Base-by-base conservation (phyloP, 2,888 invertebrate genomes). In the Pseudococcus longispinus region DNA sequence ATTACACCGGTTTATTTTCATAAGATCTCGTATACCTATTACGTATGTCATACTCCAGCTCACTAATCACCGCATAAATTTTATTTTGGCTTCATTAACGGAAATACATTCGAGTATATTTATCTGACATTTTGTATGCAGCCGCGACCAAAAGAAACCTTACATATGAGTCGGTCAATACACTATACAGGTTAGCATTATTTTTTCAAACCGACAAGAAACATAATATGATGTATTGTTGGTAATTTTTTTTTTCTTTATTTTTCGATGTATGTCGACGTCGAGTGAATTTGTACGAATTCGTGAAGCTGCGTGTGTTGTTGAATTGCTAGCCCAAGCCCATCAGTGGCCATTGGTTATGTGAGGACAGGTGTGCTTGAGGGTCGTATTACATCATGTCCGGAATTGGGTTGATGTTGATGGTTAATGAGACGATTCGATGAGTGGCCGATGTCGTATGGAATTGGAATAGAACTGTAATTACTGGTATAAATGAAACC, bases 271-370 rank as follows among this genome's bases (percentile, higher is more conserved):
- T 60, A n/a, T n/a, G 51, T 51, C 51, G 51, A n/a, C 51, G 51
- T 60, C 11, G 60, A 60, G 60, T 60, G 60, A 60, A 60, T 60
- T 60, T 60, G 60, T 60, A 60, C 60, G 60, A 60, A 60, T 60
- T 60, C 60, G 23, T 23, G 60, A 60, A 60, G 23, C 60, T 60
- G 60, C 8, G 23, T n/a, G 2, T 20, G 60, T 60, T 23, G 20
- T 23, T 60, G 9, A 55, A 55, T 55, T 55, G 55, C n/a, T 23
- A 60, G 60, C 11, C 20, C 23, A 60, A 60, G 60, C 11, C 20
- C 23, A 60, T 23, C 23, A 9, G 60, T 60, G 60, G 60, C 23
- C 60, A 60, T 60, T 23, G 60, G 23, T 20, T 23, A 60, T 13
- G 9, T 8, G 37, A 11, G 15, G 60, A 13, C 60, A 60, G 60